A percentile compares a stretch with the other conserved stretches of the same genome.
These are phyloP conservation scores for Calephelis perditalis DNA, from an alignment of 2,888 invertebrate genomes.

Conservation along the genomic window DNA sequence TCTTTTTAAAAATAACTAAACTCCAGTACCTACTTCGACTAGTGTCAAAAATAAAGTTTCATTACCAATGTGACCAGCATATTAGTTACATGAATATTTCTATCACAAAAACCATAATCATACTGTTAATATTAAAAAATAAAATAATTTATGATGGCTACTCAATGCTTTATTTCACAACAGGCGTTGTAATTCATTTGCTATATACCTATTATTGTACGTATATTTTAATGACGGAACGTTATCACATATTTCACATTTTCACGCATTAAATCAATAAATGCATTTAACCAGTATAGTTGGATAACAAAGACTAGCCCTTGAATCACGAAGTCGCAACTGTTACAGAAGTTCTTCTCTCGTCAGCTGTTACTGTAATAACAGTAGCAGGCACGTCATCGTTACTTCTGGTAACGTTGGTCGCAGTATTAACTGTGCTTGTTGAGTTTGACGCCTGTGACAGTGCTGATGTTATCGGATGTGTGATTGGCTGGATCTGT, in stretches of 20 bases:
- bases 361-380: slow-evolving; percentile 40
- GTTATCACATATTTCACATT: slow-evolving; percentile 8
- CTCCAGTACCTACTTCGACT: no score
- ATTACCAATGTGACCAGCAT: no score
- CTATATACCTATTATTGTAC: no score
- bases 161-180: no score
- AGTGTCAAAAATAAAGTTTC: no score
- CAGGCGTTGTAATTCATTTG: no score
- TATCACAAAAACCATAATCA: no score
- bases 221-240: neutral
- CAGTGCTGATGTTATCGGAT: slow-evolving; percentile 56
- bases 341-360: slow-evolving; percentile 39
- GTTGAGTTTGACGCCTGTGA: slow-evolving; percentile 38
- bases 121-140: no score
- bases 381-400: slow-evolving; percentile 32
- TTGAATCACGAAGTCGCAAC: slow-evolving; percentile 40
- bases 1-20: no score
- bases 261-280: slow-evolving; percentile 14
- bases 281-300: slow-evolving; percentile 19
- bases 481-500: slow-evolving; percentile 51
- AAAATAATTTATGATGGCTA: no score
- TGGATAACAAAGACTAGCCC: slow-evolving; percentile 22
- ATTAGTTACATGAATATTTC: no score
- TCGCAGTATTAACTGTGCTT: slow-evolving; percentile 23
- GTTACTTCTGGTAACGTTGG: slow-evolving; percentile 23